phyloP scores from a whole-genome alignment of 2,888 invertebrate genomes.

The Phengaris arion region DNA sequence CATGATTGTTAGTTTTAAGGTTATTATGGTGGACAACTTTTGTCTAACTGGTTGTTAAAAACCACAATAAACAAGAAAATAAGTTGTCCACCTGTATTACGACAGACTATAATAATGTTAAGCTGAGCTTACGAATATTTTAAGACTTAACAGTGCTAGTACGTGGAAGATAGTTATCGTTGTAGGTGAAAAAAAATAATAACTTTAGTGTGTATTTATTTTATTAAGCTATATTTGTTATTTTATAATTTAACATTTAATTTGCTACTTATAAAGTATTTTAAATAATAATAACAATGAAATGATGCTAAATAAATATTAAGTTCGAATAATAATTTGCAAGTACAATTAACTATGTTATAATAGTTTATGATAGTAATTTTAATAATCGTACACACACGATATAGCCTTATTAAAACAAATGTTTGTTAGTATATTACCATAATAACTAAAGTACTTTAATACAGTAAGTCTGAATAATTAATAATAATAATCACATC shows the following conservation, averaged over 20 bases:
- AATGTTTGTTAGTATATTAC: not conserved
- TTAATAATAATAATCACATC: slow-evolving; percentile 11
- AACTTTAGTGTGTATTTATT: slow-evolving; percentile 9
- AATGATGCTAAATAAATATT: not conserved
- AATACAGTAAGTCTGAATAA: slow-evolving; percentile 25
- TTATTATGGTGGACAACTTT: too few relatives aligned
- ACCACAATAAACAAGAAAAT: too few relatives aligned
- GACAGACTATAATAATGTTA: not conserved
- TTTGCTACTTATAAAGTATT: not conserved
- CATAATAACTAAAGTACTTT: not conserved
- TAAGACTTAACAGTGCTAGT: not conserved
- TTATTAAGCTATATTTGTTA: not conserved
- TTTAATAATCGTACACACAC: not conserved
- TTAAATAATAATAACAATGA: not conserved
- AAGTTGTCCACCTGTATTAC: too few relatives aligned
- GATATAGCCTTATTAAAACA: slow-evolving; percentile 1
- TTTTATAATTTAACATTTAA: not conserved
- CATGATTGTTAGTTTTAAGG: too few relatives aligned
- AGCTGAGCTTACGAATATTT: slow-evolving; percentile 17
- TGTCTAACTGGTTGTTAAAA: too few relatives aligned
- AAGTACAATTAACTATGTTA: slow-evolving; percentile 21
- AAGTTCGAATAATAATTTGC: slow-evolving; percentile 26
- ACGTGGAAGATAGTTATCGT: not conserved
- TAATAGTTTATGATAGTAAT: not conserved
- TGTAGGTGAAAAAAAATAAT: not conserved